A percentile compares a stretch with the other conserved stretches of the same genome.
These are phyloP conservation scores for Tinamus guttatus DNA, from an alignment of 2,113 vertebrate species.

Conservation along the genomic window DNA sequence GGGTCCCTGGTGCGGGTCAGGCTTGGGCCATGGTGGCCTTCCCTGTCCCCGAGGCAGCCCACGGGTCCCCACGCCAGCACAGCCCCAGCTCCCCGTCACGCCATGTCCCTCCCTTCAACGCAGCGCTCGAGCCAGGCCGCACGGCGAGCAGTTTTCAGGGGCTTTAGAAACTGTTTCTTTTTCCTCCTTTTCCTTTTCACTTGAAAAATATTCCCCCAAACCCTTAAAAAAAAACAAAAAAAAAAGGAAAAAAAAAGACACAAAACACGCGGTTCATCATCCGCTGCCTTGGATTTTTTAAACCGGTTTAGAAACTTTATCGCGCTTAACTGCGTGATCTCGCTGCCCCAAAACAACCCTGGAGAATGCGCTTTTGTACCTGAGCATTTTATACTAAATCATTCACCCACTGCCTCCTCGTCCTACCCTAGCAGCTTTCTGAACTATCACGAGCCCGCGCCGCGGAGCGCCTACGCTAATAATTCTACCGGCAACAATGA, in stretches of 20 bases:
- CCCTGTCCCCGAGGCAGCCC: no score
- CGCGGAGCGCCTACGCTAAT: slow-evolving; percentile 12
- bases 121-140: fast-evolving
- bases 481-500: background rate
- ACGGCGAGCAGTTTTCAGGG: background rate
- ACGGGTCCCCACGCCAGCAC: background rate
- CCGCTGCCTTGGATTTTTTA: background rate
- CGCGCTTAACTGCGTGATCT: background rate
- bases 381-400: slow-evolving; percentile 12
- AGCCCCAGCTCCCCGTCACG: background rate
- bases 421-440: background rate
- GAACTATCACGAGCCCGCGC: background rate
- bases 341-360: background rate
- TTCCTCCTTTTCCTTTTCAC: background rate
- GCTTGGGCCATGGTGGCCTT: no score
- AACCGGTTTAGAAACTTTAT: background rate
- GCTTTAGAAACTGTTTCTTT: no score
- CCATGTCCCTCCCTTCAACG: background rate
- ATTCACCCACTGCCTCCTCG: background rate
- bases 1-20: background rate
- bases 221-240: background rate
- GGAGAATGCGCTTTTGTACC: slow-evolving; percentile 11
- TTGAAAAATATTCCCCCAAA: background rate
- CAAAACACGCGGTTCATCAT: background rate
- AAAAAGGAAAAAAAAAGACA: background rate